These are phyloP conservation scores for Macropodus opercularis DNA, from an alignment of 2,797 vertebrate species.

Conservation along the genomic window DNA sequence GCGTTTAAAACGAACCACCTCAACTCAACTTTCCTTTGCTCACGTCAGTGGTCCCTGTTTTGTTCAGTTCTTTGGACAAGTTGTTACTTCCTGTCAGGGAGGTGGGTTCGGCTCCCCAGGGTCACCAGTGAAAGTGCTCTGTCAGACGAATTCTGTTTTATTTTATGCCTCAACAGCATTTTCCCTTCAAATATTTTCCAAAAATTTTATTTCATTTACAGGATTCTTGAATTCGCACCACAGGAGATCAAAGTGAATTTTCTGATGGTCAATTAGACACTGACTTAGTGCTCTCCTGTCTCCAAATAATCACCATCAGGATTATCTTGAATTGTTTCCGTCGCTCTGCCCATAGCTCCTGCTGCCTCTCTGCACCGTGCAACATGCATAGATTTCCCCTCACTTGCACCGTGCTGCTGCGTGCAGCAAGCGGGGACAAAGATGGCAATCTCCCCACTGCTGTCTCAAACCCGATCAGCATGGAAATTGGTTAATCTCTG, in stretches of 20 bases:
- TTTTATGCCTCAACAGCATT: not conserved
- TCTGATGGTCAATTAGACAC: slow-evolving; percentile 34
- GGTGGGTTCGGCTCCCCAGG: slow-evolving; percentile 48
- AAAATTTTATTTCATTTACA: not conserved
- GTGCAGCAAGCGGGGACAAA: slow-evolving; percentile 65
- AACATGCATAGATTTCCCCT: slow-evolving; percentile 51
- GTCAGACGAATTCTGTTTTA: slow-evolving; percentile 38
- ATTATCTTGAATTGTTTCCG: slow-evolving; percentile 73
- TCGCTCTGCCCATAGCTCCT: slow-evolving; percentile 45
- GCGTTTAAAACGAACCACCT: slow-evolving; percentile 45
- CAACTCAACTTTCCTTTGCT: slow-evolving; percentile 56
- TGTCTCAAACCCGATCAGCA: slow-evolving; percentile 66
- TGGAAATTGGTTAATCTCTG: slow-evolving; percentile 66
- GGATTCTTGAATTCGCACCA: not conserved
- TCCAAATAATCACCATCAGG: slow-evolving; percentile 58
- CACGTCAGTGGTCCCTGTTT: slow-evolving; percentile 30
- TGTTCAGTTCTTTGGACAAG: slow-evolving; percentile 49
- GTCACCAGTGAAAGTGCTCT: slow-evolving; percentile 53
- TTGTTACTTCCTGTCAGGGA: slow-evolving; percentile 67
- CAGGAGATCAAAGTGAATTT: not conserved
- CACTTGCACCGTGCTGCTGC: slow-evolving; percentile 46
- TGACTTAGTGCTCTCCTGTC: no score
- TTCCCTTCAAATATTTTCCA: not conserved
- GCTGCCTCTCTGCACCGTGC: slow-evolving; percentile 63
- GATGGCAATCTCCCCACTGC: slow-evolving; percentile 71